Percentiles rank a stretch among this genome's conserved stretches.
phyloP scores from a whole-genome alignment of 2,888 invertebrate species.

The Drosophila niveifrons region DNA sequence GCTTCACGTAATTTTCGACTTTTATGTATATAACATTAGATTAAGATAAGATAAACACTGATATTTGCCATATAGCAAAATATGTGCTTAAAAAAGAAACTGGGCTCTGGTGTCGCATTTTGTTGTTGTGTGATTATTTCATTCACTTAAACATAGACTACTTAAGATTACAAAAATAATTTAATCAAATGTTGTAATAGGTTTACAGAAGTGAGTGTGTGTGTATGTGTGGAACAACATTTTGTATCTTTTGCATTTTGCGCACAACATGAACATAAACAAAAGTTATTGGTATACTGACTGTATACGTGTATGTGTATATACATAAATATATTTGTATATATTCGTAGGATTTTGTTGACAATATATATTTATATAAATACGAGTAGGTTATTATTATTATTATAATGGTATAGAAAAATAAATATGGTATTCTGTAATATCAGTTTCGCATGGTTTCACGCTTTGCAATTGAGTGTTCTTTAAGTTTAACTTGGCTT shows the following conservation, averaged over 20 bases:
- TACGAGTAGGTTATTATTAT: conserved; percentile 18
- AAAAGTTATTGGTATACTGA: conserved; percentile 11
- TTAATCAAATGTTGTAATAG: conserved; percentile 45
- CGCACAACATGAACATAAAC: conserved; percentile 63
- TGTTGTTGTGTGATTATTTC: conserved; percentile 30
- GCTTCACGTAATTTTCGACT: conserved; percentile 3
- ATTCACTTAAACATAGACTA: conserved; percentile 49
- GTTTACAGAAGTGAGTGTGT: conserved; percentile 45
- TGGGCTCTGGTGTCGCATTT: conserved; percentile 71
- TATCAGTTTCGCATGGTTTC: conserved; percentile 55
- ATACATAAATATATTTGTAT: conserved; percentile 20
- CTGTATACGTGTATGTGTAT: conserved; percentile 12
- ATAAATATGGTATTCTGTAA: conserved; percentile 60
- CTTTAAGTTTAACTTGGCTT: conserved; percentile 67
- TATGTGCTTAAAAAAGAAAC: conserved; percentile 60
- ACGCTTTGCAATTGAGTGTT: conserved; percentile 13
- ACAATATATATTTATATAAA: conserved; percentile 20
- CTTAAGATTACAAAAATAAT: conserved; percentile 60
- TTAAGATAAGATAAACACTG: conserved; percentile 66
- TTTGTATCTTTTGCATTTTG: conserved; percentile 43
- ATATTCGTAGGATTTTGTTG: conserved; percentile 43
- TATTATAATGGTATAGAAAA: conserved; percentile 46
- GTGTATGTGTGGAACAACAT: conserved; percentile 56
- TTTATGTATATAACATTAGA: conserved; percentile 43
- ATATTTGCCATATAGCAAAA: conserved; percentile 34